Base-by-base conservation (phyloP, 2,797 vertebrate species). In the Fundulus diaphanus region DNA sequence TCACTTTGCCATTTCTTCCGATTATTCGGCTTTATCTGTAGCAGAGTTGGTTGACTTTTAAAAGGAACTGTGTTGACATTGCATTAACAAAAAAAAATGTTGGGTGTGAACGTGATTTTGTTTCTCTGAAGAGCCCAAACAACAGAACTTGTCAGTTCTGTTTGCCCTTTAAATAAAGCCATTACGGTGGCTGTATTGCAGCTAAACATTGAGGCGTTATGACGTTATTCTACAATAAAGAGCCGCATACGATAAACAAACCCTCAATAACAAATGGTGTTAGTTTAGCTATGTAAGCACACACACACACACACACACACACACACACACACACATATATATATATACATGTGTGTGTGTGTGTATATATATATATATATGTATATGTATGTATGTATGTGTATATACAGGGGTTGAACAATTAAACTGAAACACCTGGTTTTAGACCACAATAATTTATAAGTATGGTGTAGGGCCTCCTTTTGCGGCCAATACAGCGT, bases 11-110 rank as follows among this genome's bases (percentile, higher is more conserved):
- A 74, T 89, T 92, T 87, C 77, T 79, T 82, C 83, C 87, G 87
- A 92, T 92, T 92, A 92, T 82, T 85, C 59, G 42, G 75, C 90
- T 85, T 94, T 93, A 92, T 91, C 88, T 87, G 84, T 69, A 70
- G 78, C 51, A 78, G 77, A 78, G 80, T 84, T 82, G 68, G 69
- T n/a, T 57, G 80, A 68, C 84, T 89, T 72, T 65, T 27, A 52
- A 42, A 72, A 59, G n/a, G 48, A 56, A 74, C 27, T 12, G 0
- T 77, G 76, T 87, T 91, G 86, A 90, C 84, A 83, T 40, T 88
- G 85, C 72, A 85, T 85, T 88, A 79, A 81, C 29, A 16, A 9
- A 88, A 88, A 35, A 31, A n/a, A 3, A 31, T 24, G 33, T 40
- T 2, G n/a, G 68, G 76, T 78, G 80, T 78, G 88, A 82, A 87